Evolutionary conservation across 1,140 invertebrate species (phyloP), one percentile per base, ranked within the genome.

Genomic region (Drosophila nikananu): DNA sequence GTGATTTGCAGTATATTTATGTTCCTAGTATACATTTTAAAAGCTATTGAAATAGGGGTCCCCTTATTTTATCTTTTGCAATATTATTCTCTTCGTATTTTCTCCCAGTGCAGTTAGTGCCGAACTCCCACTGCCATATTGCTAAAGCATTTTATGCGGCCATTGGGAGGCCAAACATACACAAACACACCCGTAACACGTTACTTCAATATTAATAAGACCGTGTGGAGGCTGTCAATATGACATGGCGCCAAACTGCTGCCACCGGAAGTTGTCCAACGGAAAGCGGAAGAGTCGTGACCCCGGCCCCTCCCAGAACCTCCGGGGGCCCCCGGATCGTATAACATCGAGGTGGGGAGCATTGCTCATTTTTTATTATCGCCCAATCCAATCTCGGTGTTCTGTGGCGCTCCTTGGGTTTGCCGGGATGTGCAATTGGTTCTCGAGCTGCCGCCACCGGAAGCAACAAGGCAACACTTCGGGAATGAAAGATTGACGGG

Each of bases 191-290:
- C 42, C 67, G 23, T 39, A 64, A 77, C 77, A 74, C 80, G 75
- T 83, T 81, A 59, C 78, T 89, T 66, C 76, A 89, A 89, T 89
- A 89, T 90, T 89, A 90, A 89, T 89, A 89, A 90, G 81, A 65
- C 65, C 63, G 81, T 52, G 70, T 73, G 39, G 57, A 77, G 64
- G 55, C 74, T 90, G 86, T 81, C 86, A 87, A 87, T 87, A 81
- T 89, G 77, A 72, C 67, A 60, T 66, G 63, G 78, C 82, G 64
- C 58, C 70, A 81, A 76, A 75, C 72, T 68, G 70, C 52, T 65
- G 59, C 49, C 80, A 77, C 63, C 86, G 86, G 84, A 87, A 81
- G 81, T 73, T 78, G 60, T 42, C 61, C 62, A 32, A 66, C 67
- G 79, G 63, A 51, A 70, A 73, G 12, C 68, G 67, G 71, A 61